Percentiles rank a stretch among this genome's conserved stretches.
Conservation (phyloP, 2,888 invertebrate species). For the Drepana falcataria region DNA sequence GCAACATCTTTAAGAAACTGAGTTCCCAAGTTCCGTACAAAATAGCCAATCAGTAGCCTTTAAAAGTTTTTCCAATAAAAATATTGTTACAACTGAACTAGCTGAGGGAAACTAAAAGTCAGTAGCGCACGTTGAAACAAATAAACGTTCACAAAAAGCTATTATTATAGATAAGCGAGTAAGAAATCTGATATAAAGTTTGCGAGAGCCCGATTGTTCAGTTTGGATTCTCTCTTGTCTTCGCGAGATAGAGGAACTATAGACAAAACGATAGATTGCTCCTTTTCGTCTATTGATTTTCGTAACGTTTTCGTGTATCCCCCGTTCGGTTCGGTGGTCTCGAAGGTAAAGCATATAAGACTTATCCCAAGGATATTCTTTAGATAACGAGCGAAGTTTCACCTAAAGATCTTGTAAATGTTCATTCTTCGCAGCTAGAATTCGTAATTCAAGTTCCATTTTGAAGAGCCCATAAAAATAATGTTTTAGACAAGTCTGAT, state of each 20-base stretch:
- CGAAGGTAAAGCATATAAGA: conserved; percentile 24
- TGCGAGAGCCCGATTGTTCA: conserved; percentile 12
- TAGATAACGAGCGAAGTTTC: conserved; percentile 40
- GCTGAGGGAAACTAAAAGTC: not conserved
- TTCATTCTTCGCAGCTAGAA: conserved; percentile 34
- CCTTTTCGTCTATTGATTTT: conserved; percentile 28
- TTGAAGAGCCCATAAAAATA: conserved; percentile 28
- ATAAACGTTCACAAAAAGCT: conserved; percentile 1
- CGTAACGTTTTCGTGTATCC: conserved; percentile 16
- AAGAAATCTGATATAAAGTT: conserved; percentile 8
- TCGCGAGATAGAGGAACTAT: conserved; percentile 23
- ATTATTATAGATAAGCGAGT: conserved; percentile 1
- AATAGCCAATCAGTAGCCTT: not conserved
- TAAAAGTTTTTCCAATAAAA: not conserved
- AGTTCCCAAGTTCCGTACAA: not conserved
- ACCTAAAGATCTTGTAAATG: conserved; percentile 41
- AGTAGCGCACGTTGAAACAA: not conserved
- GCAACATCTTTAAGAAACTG: not conserved
- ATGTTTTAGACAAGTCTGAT: conserved; percentile 24
- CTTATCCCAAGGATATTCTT: conserved; percentile 27
- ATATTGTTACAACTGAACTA: not conserved
- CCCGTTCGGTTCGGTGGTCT: conserved; percentile 3
- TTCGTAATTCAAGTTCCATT: conserved; percentile 38
- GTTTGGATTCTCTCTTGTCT: conserved; percentile 24
- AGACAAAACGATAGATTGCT: conserved; percentile 30